Conservation (phyloP, 2,797 vertebrate genomes). For the Spinibarbus caldwelli region DNA sequence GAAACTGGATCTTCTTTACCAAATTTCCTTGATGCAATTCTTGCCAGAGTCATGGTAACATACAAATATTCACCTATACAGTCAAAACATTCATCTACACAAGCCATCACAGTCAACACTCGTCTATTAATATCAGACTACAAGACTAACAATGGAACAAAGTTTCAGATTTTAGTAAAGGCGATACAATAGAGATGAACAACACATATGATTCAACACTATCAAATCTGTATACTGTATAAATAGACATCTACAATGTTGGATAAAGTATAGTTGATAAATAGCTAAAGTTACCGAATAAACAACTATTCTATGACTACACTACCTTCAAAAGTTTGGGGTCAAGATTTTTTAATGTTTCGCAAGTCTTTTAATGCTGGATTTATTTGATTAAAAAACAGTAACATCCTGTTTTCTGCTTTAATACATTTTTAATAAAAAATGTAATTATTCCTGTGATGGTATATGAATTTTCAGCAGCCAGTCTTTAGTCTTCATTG, state of each 20-base stretch:
- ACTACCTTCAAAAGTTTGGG: neutral
- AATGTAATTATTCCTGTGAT: neutral
- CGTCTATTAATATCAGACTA: conserved; percentile 12
- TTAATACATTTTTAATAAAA: neutral
- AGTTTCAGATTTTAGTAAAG: conserved; percentile 8
- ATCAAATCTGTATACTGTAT: neutral
- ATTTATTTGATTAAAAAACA: neutral
- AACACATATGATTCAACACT: neutral
- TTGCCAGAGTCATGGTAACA: conserved; percentile 3
- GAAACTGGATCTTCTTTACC: neutral
- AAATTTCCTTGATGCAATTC: neutral
- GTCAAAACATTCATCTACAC: neutral
- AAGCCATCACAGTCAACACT: conserved; percentile 17
- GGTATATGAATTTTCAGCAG: neutral
- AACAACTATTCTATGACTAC: neutral
- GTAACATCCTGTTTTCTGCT: neutral
- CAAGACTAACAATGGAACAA: conserved; percentile 11
- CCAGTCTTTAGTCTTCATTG: neutral
- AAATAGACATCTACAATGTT: neutral
- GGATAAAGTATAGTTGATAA: neutral
- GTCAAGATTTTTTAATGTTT: neutral
- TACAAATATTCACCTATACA: conserved; percentile 25
- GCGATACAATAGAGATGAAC: neutral
- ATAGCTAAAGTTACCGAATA: neutral
- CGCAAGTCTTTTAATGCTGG: neutral